These are phyloP conservation scores for Saturnia pavonia DNA, from an alignment of 2,888 invertebrate genomes.

Conservation along the genomic window DNA sequence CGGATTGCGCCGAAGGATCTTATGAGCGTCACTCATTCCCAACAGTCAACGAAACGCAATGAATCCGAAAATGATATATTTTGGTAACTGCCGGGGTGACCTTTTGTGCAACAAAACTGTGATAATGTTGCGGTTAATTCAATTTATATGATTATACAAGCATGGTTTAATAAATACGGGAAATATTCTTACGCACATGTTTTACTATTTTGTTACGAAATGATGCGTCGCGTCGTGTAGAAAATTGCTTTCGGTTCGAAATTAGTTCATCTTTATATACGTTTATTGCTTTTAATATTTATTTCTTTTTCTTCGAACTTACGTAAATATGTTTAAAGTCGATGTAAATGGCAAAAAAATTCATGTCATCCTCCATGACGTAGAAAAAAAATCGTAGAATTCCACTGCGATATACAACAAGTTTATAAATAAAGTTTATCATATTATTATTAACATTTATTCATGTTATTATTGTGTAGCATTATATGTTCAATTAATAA, in stretches of 20 bases:
- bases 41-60: constrained; percentile 33
- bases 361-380: not conserved
- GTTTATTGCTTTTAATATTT: not conserved
- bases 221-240: not conserved
- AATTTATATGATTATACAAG: not conserved
- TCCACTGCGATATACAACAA: not conserved
- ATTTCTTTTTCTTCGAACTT: not conserved
- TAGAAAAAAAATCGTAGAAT: not conserved
- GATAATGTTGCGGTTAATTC: not conserved
- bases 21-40: constrained; percentile 45
- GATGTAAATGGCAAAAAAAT: not conserved
- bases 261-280: not conserved
- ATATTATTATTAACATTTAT: not conserved
- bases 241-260: not conserved
- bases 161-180: not conserved
- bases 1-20: constrained; percentile 36
- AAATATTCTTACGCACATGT: not conserved
- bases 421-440: not conserved
- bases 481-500: not conserved
- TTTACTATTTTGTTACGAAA: not conserved
- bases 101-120: not conserved
- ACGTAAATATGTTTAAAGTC: not conserved
- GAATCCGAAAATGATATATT: constrained; percentile 48
- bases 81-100: not conserved
- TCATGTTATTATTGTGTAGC: too few relatives aligned